Evolutionary conservation across 2,113 vertebrate genomes (phyloP).

Genomic region (Rhinopomastus cyanomelas): DNA sequence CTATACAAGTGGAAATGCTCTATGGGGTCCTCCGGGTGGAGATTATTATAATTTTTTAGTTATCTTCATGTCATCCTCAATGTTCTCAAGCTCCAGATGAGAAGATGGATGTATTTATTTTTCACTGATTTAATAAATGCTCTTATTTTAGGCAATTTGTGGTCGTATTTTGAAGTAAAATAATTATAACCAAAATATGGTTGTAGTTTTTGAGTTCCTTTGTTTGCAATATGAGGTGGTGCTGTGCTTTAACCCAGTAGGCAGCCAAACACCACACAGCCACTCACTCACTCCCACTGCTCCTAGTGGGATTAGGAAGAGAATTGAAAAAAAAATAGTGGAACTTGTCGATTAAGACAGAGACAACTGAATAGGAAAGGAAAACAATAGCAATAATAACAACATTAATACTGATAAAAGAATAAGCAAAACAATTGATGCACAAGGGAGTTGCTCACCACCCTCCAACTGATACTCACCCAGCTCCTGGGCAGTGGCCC

Average conservation of each 20-base stretch:
- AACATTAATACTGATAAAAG: neutral
- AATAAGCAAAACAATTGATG: neutral
- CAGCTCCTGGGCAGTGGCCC: neutral
- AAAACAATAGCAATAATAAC: neutral
- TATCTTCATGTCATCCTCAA: neutral
- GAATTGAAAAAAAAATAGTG: neutral
- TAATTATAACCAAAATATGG: neutral
- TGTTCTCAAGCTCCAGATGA: neutral
- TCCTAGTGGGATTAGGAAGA: neutral
- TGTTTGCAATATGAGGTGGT: neutral
- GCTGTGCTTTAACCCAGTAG: neutral
- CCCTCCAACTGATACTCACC: neutral
- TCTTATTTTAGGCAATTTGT: neutral
- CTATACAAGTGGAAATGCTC: neutral
- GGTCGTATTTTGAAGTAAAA: neutral
- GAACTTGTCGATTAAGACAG: neutral
- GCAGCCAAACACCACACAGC: neutral
- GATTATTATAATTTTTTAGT: neutral
- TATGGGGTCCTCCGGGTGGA: neutral
- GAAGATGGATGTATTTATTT: neutral
- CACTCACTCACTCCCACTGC: neutral
- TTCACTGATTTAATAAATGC: neutral
- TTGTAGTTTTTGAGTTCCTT: neutral
- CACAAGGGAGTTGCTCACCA: neutral
- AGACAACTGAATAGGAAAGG: neutral